Evolutionary conservation across 2,888 invertebrate species (phyloP), one percentile per base, ranked within the genome.

Genomic region (Acholoe squamosa): DNA sequence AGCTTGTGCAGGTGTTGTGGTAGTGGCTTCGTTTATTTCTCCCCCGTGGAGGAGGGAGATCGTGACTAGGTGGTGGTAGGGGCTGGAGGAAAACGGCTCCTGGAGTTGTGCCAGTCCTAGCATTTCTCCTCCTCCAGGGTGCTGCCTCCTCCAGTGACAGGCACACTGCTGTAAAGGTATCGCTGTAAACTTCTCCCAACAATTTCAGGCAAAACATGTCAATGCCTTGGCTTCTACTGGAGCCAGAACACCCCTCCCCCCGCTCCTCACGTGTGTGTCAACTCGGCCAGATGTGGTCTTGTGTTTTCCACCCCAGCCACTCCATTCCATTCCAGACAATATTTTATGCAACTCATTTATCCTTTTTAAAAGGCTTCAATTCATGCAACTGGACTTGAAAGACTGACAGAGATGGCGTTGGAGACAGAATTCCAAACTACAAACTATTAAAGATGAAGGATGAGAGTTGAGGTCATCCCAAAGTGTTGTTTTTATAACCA

Each of bases 1-100:
- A 28, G n/a, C n/a, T 25, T 22, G 14, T 0, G 71, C 71, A 71
- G 71, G 28, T 71, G 71, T 71, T 71, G 71, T 61, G 61, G 71
- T 71, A 5, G 71, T 61, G 61, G 61, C 61, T 61, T 61, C 61
- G 61, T 61, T 61, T 61, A 61, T 61, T 61, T 61, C 61, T 61
- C 61, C n/a, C 61, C 7, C 3, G 3, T 3, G 61, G 3, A 19
- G 61, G 19, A 3, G 19, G 14, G 22, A 19, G 61, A 61, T 61
- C 61, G 61, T 61, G 61, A 61, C 61, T 61, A 61, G 19, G 61
- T n/a, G n/a, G 61, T 14, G 61, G 61, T n/a, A n/a, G 61, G 61
- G n/a, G 61, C 61, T 61, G 61, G 61, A 61, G 61, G 61, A n/a
- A 61, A 61, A n/a, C 61, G 22, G 61, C 19, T 61, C 7, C 61